A percentile compares a stretch with the other conserved stretches of the same genome.
phyloP scores from a whole-genome alignment of 2,113 vertebrate genomes.

The Dromaius novaehollandiae region DNA sequence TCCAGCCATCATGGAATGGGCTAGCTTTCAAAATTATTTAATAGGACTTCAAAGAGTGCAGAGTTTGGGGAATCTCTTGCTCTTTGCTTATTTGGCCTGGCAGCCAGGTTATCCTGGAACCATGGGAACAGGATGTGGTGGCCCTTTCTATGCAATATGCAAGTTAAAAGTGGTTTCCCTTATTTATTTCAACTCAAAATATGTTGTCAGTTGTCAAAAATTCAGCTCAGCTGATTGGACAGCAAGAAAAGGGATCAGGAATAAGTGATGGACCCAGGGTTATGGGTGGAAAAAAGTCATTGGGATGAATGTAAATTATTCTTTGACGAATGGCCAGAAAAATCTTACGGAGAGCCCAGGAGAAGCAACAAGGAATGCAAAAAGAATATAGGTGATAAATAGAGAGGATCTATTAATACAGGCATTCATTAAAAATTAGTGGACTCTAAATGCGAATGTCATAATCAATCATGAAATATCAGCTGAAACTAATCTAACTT shows the following conservation, averaged over 20 bases:
- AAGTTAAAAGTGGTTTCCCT: neutral
- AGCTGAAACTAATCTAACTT: neutral
- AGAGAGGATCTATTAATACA: neutral
- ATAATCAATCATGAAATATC: neutral
- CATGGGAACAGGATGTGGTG: neutral
- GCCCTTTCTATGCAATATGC: neutral
- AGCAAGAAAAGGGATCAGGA: neutral
- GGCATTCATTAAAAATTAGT: neutral
- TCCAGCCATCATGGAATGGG: neutral
- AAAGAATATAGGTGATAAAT: neutral
- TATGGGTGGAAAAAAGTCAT: neutral
- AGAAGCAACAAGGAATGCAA: neutral
- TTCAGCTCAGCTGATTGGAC: neutral
- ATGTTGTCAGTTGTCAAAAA: neutral
- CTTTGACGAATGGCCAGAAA: neutral
- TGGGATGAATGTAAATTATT: neutral
- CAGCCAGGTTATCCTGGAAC: neutral
- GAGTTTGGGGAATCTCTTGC: neutral
- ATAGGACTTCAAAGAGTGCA: neutral
- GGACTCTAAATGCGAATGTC: neutral
- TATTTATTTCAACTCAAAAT: neutral
- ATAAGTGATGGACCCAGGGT: neutral
- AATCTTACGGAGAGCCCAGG: neutral
- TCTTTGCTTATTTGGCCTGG: neutral
- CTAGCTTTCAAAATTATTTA: neutral